Conservation (phyloP, 2,888 invertebrate species). For the Odontocerum albicorne region DNA sequence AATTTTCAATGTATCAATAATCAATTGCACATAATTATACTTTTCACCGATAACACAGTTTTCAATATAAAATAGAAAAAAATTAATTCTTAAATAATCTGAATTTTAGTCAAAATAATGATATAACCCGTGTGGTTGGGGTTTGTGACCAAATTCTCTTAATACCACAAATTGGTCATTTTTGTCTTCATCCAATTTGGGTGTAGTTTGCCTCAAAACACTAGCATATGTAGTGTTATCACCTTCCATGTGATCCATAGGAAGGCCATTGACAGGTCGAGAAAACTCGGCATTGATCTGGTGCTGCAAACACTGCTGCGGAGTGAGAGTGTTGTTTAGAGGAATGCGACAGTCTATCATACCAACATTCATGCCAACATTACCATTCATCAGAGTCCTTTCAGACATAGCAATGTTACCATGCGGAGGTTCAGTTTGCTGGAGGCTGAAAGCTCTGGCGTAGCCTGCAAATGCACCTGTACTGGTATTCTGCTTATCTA, state of each 20-base stretch:
- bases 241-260: constrained; percentile 29
- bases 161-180: constrained; percentile 54
- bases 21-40: constrained; percentile 25
- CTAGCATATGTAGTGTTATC: constrained; percentile 43
- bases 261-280: constrained; percentile 31
- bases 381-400: constrained; percentile 29
- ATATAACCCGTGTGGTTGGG: constrained; percentile 51
- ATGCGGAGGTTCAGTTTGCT: constrained; percentile 37
- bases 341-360: constrained; percentile 33
- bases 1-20: constrained; percentile 13
- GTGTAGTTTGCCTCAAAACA: constrained; percentile 39
- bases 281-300: constrained; percentile 34
- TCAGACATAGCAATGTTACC: constrained; percentile 34
- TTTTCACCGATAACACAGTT: constrained; percentile 17
- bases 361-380: constrained; percentile 15
- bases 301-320: constrained; percentile 30
- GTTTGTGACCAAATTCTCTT: constrained; percentile 52
- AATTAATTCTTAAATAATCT: constrained; percentile 13
- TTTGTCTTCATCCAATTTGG: constrained; percentile 41
- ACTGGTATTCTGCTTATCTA: constrained; percentile 40
- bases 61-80: constrained; percentile 25
- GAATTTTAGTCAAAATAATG: constrained; percentile 56
- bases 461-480: constrained; percentile 40
- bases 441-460: constrained; percentile 48
- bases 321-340: constrained; percentile 10